Evolutionary conservation across 2,113 vertebrate genomes (phyloP).

Genomic region (Sylvia atricapilla): DNA sequence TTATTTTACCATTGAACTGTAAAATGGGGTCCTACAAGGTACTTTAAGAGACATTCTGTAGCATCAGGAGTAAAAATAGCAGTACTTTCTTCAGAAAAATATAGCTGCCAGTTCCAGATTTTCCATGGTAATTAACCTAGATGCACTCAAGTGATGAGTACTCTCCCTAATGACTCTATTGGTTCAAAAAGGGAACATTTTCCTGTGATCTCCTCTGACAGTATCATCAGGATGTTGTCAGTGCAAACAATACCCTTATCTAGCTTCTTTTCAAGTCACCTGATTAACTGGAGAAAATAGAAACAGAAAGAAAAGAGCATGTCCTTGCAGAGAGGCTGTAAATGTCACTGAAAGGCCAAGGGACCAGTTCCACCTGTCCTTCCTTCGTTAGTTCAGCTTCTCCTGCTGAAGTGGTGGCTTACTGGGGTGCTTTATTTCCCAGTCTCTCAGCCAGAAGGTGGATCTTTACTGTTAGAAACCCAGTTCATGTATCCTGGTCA

Average conservation of each 20-base stretch:
- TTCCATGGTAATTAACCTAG: constrained; percentile 76
- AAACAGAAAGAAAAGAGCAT: constrained; percentile 83
- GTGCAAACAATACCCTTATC: constrained; percentile 89
- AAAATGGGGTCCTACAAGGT: background rate
- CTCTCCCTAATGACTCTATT: constrained; percentile 76
- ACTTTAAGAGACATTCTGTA: constrained; percentile 33
- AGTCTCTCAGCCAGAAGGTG: constrained; percentile 39
- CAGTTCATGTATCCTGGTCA: constrained; percentile 45
- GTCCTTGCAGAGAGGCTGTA: constrained; percentile 82
- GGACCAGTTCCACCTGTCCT: constrained; percentile 62
- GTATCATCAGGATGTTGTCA: constrained; percentile 87
- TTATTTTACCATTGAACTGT: background rate
- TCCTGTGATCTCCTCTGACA: constrained; percentile 80
- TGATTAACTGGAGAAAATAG: constrained; percentile 87
- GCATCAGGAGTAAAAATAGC: constrained; percentile 56
- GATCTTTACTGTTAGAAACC: constrained; percentile 52
- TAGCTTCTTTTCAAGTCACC: constrained; percentile 86
- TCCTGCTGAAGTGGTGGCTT: constrained; percentile 18
- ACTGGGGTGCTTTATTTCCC: constrained; percentile 41
- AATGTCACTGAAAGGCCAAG: constrained; percentile 87
- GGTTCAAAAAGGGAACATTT: constrained; percentile 71
- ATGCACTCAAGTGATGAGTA: constrained; percentile 73
- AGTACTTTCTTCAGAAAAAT: constrained; percentile 61
- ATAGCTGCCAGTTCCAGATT: constrained; percentile 57
- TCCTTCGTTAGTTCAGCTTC: constrained; percentile 40